Evolutionary conservation across 2,888 invertebrate species (phyloP).

Genomic region (Drosophila borborema): DNA sequence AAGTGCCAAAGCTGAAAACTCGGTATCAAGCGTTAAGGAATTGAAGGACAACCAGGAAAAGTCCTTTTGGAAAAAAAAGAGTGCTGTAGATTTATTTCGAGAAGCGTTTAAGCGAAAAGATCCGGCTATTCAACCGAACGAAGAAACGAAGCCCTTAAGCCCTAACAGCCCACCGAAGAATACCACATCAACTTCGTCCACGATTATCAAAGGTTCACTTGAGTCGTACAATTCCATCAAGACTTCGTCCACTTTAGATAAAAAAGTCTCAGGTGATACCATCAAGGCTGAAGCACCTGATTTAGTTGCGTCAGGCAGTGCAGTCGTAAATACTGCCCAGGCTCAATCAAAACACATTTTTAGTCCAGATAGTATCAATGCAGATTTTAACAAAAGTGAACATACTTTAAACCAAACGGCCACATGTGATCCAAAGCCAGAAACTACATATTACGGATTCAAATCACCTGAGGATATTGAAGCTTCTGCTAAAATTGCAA

Average conservation of each 20-base stretch:
- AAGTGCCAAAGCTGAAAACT: no score
- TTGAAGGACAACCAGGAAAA: background rate
- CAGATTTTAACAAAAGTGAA: background rate
- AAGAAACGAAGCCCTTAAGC: background rate
- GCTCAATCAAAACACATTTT: background rate
- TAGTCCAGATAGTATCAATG: background rate
- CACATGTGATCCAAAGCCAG: background rate
- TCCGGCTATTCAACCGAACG: no score
- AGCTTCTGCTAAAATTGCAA: background rate
- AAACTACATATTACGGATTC: background rate
- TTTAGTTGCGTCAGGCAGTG: background rate
- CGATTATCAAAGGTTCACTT: background rate
- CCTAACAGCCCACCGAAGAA: background rate
- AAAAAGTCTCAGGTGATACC: background rate
- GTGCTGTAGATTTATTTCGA: background rate
- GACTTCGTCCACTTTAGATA: background rate
- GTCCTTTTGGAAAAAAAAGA: background rate
- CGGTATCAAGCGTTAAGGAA: no score
- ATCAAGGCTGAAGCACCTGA: background rate
- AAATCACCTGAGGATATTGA: background rate
- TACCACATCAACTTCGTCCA: background rate
- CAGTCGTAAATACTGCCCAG: background rate
- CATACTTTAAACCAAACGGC: background rate
- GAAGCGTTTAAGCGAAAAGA: background rate
- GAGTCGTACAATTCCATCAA: no score